Evolutionary conservation across 2,113 vertebrate species (phyloP).

Genomic region (Phalacrocorax pelagicus): DNA sequence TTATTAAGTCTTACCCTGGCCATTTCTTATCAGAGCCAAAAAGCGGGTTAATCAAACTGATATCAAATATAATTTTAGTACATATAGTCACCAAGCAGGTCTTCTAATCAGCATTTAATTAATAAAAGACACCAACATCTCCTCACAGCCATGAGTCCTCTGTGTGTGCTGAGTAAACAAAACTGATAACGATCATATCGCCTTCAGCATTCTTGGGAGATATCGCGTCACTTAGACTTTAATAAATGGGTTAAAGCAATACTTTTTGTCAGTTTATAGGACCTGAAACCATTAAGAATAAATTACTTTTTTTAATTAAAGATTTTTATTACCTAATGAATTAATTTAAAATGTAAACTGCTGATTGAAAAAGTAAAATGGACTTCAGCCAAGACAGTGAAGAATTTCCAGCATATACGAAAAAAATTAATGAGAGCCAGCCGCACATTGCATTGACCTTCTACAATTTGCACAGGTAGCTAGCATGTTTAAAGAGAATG

Average conservation of each 20-base stretch:
- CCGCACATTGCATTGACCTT: neutral
- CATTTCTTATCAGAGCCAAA: neutral
- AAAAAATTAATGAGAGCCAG: constrained; percentile 28
- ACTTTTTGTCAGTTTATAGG: neutral
- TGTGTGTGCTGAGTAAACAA: neutral
- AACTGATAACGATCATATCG: neutral
- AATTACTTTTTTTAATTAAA: constrained; percentile 69
- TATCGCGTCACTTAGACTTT: neutral
- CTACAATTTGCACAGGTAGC: constrained; percentile 19
- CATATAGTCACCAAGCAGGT: neutral
- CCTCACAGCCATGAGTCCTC: neutral
- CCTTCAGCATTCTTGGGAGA: neutral
- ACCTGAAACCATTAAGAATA: constrained; percentile 13
- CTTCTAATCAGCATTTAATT: neutral
- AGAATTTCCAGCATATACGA: neutral
- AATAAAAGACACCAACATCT: neutral
- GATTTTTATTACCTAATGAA: constrained; percentile 46
- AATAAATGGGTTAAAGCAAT: neutral
- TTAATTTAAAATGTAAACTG: constrained; percentile 57
- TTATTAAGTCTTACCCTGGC: neutral
- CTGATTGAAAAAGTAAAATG: constrained; percentile 53
- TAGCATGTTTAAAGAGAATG: constrained; percentile 43
- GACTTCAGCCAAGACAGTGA: constrained; percentile 20
- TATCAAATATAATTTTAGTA: neutral
- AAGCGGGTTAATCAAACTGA: neutral